phyloP scores from a whole-genome alignment of 2,113 vertebrate genomes.

The Balaeniceps rex region DNA sequence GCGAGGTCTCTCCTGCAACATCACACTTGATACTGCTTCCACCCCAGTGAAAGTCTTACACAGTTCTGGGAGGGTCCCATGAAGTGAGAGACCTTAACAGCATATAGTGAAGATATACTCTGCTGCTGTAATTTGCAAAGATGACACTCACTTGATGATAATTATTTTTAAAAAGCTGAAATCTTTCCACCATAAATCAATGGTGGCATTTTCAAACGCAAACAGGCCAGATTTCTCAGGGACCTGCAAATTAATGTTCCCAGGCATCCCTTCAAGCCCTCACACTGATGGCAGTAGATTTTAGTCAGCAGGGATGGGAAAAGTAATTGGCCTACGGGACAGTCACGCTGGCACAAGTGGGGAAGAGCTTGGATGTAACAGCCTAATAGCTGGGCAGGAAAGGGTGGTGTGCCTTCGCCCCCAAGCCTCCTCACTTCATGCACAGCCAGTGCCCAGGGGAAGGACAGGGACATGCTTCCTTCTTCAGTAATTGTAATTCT shows the following conservation, averaged over 20 bases:
- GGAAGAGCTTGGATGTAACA: not conserved
- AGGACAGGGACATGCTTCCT: not conserved
- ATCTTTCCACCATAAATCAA: not conserved
- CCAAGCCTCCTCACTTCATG: not conserved
- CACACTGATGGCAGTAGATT: not conserved
- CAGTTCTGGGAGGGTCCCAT: not conserved
- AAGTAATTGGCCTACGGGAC: not conserved
- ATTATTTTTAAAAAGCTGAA: not conserved
- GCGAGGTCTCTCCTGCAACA: not conserved
- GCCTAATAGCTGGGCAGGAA: not conserved
- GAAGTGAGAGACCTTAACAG: not conserved
- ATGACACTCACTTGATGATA: not conserved
- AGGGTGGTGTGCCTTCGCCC: no score
- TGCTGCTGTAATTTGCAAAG: not conserved
- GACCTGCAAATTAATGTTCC: not conserved
- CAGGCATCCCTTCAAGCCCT: not conserved
- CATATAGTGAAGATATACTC: not conserved
- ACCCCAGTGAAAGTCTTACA: not conserved
- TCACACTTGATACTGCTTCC: not conserved
- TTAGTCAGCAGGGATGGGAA: not conserved
- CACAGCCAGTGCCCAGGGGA: not conserved
- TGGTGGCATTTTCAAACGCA: not conserved
- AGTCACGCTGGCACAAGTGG: fast-evolving
- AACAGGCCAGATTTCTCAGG: not conserved
- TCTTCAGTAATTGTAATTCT: not conserved